Base-by-base conservation (phyloP, 2,888 invertebrate genomes). In the Lutraria lutraria region DNA sequence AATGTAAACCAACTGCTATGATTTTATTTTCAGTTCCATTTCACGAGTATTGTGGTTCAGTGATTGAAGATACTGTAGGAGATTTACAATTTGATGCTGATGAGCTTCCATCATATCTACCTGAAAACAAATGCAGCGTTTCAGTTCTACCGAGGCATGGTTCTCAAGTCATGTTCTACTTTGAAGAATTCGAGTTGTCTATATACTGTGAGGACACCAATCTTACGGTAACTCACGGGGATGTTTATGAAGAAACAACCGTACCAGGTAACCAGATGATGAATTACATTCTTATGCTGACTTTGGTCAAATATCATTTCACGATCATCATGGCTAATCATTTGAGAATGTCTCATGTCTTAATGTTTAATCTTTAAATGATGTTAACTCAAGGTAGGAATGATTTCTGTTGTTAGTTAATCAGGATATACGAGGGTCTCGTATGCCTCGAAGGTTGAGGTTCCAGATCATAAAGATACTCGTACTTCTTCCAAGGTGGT, bases 91-190 rank as follows among this genome's bases (percentile, higher is more conserved):
- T 79, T 21, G 21, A 31, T 10, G 34, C 43, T 19, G 79, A 34
- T 21, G 79, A 79, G 8, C 52, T 79, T 52, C 34, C 52, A 8
- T 79, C 16, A 15, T 13, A 79, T 79, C 79, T 79, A 19, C 31
- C 29, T 16, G 79, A 52, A 21, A 79, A 79, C 79, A 19, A 34
- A 31, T 79, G 79, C 34, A 79, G 34, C 31, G 83, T 83, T 15
- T 52, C 68, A 34, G 6, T 83, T 31, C 12, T 31, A 34, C 82
- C 82, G 0, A 29, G 13, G 0, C 21, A 54, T 16, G 3, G 21
- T 29, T 29, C 72, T 43, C 68, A 13, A 25, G 43, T 83, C 19
- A n/a, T n/a, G 83, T 83, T 83, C 52, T 83, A 83, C 72, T 83
- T 83, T 25, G 68, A 68, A 72, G n/a, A 68, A n/a, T 83, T 83